phyloP scores from a whole-genome alignment of 2,888 invertebrate species.

The Norana najaformis region DNA sequence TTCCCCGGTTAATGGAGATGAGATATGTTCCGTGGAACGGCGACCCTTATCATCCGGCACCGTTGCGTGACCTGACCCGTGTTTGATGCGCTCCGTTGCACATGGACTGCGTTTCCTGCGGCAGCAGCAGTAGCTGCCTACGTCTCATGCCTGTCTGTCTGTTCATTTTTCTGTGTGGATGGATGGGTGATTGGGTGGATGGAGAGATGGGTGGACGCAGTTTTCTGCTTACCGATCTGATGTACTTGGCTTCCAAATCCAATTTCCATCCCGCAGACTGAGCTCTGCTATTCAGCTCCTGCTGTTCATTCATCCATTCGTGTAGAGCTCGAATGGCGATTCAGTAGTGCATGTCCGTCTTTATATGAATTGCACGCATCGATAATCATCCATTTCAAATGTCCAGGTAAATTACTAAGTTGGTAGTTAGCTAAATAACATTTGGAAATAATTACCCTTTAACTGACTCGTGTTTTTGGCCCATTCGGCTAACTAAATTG shows the following conservation, averaged over 20 bases:
- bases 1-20: background rate
- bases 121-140: no score
- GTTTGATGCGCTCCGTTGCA: background rate
- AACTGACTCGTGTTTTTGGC: background rate
- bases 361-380: background rate
- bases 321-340: background rate
- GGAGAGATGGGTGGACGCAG: background rate
- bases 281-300: background rate
- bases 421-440: background rate
- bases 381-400: background rate
- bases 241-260: conserved; percentile 13
- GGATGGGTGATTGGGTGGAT: background rate
- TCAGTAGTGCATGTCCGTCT: background rate
- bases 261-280: background rate
- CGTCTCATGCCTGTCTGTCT: no score
- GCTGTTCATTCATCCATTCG: background rate
- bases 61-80: background rate
- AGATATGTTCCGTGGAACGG: background rate
- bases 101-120: background rate
- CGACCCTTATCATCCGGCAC: background rate
- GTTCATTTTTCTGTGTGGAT: background rate
- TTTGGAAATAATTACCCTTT: background rate
- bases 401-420: background rate
- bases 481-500: no score
- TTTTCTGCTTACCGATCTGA: background rate